Conservation (phyloP, 2,797 vertebrate genomes). For the Anguilla anguilla region DNA sequence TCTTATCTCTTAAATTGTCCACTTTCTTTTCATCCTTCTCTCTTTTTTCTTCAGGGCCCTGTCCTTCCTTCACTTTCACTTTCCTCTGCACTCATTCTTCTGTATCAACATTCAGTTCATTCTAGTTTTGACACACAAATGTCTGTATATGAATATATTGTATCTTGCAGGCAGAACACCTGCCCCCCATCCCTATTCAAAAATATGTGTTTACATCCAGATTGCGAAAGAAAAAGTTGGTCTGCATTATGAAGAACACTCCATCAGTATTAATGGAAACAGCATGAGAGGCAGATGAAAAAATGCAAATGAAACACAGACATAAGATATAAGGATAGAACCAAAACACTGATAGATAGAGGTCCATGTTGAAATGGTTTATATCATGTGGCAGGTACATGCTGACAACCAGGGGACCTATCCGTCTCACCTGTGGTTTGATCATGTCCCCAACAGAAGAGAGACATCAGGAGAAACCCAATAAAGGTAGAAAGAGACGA, state of each 20-base stretch:
- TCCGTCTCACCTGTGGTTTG: constrained; percentile 67
- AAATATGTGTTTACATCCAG: neutral
- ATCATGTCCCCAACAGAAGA: constrained; percentile 59
- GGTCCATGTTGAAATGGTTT: constrained; percentile 4
- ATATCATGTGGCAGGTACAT: neutral
- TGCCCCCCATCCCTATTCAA: neutral
- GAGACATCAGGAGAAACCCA: constrained; percentile 62
- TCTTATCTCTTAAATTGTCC: neutral
- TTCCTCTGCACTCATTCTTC: neutral
- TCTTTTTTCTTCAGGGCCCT: neutral
- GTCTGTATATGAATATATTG: neutral
- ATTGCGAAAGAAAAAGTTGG: neutral
- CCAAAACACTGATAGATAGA: neutral
- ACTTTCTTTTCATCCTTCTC: neutral
- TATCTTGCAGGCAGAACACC: neutral
- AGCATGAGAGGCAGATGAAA: neutral
- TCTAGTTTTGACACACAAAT: neutral
- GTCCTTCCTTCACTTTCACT: neutral
- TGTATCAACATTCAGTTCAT: neutral
- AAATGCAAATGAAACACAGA: neutral
- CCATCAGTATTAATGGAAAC: neutral
- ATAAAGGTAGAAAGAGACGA: constrained; percentile 24
- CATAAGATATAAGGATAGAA: neutral
- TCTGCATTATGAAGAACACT: neutral
- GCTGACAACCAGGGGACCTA: neutral